phyloP scores from a whole-genome alignment of 2,888 invertebrate genomes.

The Lathronympha strigana region DNA sequence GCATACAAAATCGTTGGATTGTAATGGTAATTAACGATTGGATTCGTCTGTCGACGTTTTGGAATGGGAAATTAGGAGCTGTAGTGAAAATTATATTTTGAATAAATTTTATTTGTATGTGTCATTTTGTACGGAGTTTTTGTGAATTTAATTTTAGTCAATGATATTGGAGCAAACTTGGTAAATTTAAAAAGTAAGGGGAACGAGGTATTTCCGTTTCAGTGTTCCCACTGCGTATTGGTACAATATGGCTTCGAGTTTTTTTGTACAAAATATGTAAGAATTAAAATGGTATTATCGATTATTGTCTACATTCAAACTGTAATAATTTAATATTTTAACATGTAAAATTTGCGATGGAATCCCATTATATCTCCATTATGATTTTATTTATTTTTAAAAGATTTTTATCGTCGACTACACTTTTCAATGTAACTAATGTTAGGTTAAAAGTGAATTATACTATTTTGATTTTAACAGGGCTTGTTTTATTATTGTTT shows the following conservation, averaged over 20 bases:
- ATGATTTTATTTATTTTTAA: slow-evolving; percentile 45
- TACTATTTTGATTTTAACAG: slow-evolving; percentile 70
- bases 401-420: slow-evolving; percentile 11
- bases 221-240: no score
- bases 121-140: background rate
- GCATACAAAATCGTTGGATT: background rate
- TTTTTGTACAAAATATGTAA: no score
- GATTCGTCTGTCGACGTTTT: background rate
- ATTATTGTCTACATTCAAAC: background rate
- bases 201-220: no score
- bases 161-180: background rate
- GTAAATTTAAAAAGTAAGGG: no score
- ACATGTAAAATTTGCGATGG: background rate
- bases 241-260: no score
- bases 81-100: background rate
- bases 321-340: background rate
- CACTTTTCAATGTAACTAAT: slow-evolving; percentile 46
- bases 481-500: slow-evolving; percentile 48
- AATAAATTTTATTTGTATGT: background rate
- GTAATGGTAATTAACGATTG: background rate
- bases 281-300: background rate
- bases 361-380: background rate
- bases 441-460: slow-evolving; percentile 66
- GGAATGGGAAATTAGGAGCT: background rate
- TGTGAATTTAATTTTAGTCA: background rate